These are phyloP conservation scores for Indicator maculatus DNA, from an alignment of 2,113 vertebrate genomes.

Conservation along the genomic window DNA sequence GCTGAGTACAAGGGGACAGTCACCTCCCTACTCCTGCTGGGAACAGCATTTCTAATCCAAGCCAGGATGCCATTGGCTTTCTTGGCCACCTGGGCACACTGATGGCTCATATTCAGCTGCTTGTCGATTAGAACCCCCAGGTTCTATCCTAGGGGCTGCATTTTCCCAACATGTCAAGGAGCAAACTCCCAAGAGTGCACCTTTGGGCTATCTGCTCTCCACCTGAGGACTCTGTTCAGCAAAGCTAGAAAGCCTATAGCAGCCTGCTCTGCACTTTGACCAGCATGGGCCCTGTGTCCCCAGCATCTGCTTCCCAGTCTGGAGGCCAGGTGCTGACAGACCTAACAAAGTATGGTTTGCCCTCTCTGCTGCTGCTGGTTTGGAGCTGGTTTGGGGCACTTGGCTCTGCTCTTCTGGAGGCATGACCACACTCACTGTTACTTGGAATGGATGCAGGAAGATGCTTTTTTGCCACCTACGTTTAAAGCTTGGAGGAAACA, in stretches of 20 bases:
- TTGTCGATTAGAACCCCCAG: too few relatives aligned
- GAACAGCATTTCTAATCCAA: too few relatives aligned
- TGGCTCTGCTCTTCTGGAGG: neutral
- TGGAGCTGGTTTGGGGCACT: neutral
- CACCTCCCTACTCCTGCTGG: too few relatives aligned
- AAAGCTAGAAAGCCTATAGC: neutral
- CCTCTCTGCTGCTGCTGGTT: neutral
- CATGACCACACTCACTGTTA: neutral
- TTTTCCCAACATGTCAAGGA: neutral
- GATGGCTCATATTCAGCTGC: too few relatives aligned
- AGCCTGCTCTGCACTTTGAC: neutral
- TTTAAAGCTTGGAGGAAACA: neutral
- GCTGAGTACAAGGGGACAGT: too few relatives aligned
- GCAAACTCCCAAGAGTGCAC: neutral
- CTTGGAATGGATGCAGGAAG: neutral
- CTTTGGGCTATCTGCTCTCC: neutral
- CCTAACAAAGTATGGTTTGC: neutral
- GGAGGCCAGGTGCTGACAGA: neutral
- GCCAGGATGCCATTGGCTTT: too few relatives aligned
- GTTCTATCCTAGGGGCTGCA: neutral
- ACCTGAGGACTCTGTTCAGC: neutral
- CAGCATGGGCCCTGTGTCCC: neutral
- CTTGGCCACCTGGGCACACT: too few relatives aligned
- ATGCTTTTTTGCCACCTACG: neutral
- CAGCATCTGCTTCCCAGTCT: neutral